Evolutionary conservation across 37 sponge, comb jelly and placozoan genomes (phyloP).

Genomic region (Ephydatia muelleri): DNA sequence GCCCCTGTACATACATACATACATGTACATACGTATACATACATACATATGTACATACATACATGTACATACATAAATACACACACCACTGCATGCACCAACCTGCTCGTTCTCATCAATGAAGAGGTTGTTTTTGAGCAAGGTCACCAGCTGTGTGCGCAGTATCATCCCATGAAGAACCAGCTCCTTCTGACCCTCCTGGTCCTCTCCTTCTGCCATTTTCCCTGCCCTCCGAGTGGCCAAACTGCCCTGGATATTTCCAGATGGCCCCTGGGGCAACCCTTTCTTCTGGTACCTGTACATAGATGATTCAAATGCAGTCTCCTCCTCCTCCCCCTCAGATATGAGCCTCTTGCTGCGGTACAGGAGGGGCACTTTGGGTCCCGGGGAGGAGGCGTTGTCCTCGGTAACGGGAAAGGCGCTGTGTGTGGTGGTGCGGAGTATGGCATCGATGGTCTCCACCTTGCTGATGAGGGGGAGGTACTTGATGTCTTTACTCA

Average conservation of each 20-base stretch:
- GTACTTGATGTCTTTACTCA: slow-evolving; percentile 48
- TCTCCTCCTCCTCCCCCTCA: neutral
- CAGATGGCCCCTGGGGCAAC: too few species aligned
- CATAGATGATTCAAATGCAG: neutral
- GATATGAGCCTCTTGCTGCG: neutral
- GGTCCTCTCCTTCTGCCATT: neutral
- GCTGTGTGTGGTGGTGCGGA: slow-evolving; percentile 42
- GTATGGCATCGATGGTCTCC: slow-evolving; percentile 7
- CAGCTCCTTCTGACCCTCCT: neutral
- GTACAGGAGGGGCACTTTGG: neutral
- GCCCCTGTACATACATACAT: neutral
- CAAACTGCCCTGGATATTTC: too few species aligned
- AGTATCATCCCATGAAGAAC: slow-evolving; percentile 76
- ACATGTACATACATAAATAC: neutral
- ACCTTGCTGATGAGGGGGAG: slow-evolving; percentile 31
- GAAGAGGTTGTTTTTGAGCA: slow-evolving; percentile 53
- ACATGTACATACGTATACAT: neutral
- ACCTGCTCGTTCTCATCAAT: slow-evolving; percentile 12
- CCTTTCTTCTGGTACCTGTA: too few species aligned
- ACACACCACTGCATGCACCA: neutral
- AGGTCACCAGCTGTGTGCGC: slow-evolving; percentile 73
- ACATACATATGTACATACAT: neutral
- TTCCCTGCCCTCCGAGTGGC: neutral
- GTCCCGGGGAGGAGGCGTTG: neutral
- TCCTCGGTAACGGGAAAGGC: slow-evolving; percentile 47